These are phyloP conservation scores for Semicossyphus pulcher DNA, from an alignment of 2,113 vertebrate genomes.

Conservation along the genomic window DNA sequence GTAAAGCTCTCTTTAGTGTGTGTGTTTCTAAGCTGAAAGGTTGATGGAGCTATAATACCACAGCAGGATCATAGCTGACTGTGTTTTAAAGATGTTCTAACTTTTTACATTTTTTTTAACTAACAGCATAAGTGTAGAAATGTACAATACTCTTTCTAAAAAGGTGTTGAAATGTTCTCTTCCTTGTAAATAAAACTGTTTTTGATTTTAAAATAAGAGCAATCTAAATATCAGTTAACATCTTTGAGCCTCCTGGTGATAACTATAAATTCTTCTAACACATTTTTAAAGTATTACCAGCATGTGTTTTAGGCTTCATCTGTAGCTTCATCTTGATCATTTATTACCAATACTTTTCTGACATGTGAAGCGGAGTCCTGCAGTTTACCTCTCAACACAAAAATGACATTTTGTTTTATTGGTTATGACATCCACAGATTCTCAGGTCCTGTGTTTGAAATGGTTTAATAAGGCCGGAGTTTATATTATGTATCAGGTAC, in stretches of 20 bases:
- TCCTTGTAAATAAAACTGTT: constrained; percentile 50
- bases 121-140: not conserved
- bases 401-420: not conserved
- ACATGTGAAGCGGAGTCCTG: not conserved
- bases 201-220: constrained; percentile 7
- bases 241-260: not conserved
- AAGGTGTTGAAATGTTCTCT: not conserved
- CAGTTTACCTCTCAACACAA: not conserved
- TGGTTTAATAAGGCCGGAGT: not conserved
- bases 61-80: not conserved
- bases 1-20: too few relatives aligned
- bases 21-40: too few relatives aligned
- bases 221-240: not conserved
- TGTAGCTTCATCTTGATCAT: not conserved
- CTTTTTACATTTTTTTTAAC: not conserved
- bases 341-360: not conserved
- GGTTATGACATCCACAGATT: not conserved
- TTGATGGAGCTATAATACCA: too few relatives aligned
- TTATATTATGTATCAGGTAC: not conserved
- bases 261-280: too few relatives aligned
- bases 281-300: not conserved
- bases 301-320: not conserved
- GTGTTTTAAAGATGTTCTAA: not conserved
- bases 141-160: not conserved
- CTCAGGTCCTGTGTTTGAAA: constrained; percentile 9